Evolutionary conservation across 2,888 invertebrate genomes (phyloP), one percentile per base, ranked within the genome.

Genomic region (Chelonus formosanus): DNA sequence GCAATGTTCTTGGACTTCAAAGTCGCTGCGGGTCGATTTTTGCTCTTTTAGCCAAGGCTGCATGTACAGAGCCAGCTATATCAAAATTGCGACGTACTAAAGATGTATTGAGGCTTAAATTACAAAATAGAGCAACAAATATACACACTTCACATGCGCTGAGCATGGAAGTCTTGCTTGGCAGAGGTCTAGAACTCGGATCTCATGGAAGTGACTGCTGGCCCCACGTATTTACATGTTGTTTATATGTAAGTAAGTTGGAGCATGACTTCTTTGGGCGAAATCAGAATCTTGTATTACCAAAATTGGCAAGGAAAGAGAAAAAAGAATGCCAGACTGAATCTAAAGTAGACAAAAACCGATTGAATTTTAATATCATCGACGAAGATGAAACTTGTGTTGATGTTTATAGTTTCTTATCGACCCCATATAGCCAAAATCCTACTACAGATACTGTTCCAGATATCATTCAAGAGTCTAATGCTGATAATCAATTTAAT

Each of bases 151-250:
- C 96, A 0, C 97, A 97, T 78, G 95, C 96, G 0, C 86, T 97
- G 70, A 96, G 96, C 48, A 90, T 98, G 86, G 97, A 98, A 81
- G 94, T 97, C 20, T 88, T 98, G 34, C 88, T 98, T 65, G 91
- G 91, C 62, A 89, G 92, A 68, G 96, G 97, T 2, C 86, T 98
- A 59, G 96, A 97, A 79, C 88, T 97, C 5, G 97, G 96, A 3
- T 95, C 96, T 47, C 96, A 96, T 78, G 94, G 96, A 35, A 89
- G 94, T 20, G 94, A 95, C 72, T 97, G 97, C 78, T 98, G 98
- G 98, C 93, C 94, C 70, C 96, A 98, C 80, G 94, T 98, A 68
- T 96, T 98, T 81, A 91, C 93, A 76, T 87, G 96, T 31, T 96
- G 96, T 75, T 91, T 96, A 47, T 96, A 97, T 81, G 94, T 97